These are phyloP conservation scores for Rhodeus uyekii DNA, from an alignment of 2,797 vertebrate species.

Conservation along the genomic window DNA sequence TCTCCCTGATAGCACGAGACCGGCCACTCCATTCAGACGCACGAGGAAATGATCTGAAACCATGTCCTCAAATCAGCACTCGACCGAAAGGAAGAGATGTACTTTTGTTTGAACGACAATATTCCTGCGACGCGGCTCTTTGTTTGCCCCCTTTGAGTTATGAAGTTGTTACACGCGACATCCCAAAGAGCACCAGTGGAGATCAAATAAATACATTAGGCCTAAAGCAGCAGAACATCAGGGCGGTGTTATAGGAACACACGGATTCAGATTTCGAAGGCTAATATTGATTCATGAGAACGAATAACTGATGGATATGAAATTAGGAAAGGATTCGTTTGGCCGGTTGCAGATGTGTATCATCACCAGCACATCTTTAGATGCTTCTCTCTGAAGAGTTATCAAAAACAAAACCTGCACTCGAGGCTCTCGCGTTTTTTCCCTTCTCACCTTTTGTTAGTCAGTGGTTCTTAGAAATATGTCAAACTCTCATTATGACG, in stretches of 20 bases:
- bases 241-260: neutral
- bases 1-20: constrained; percentile 50
- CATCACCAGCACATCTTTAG: neutral
- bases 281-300: neutral
- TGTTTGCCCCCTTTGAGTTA: no score
- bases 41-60: constrained; percentile 48
- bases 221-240: neutral
- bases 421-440: constrained; percentile 49
- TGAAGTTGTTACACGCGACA: constrained; percentile 31
- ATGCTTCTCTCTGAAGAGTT: constrained; percentile 53
- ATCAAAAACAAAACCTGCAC: constrained; percentile 58
- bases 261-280: neutral
- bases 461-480: constrained; percentile 73
- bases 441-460: constrained; percentile 48
- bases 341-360: neutral
- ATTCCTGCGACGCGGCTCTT: constrained; percentile 25
- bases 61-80: constrained; percentile 49
- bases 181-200: constrained; percentile 10
- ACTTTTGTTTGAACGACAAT: constrained; percentile 33
- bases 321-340: neutral
- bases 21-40: constrained; percentile 37
- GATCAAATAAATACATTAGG: constrained; percentile 17
- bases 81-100: constrained; percentile 41
- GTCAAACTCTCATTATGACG: constrained; percentile 61
- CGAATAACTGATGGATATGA: neutral